Base-by-base conservation (phyloP, 2,888 invertebrate species). In the Drosophila yooni region DNA sequence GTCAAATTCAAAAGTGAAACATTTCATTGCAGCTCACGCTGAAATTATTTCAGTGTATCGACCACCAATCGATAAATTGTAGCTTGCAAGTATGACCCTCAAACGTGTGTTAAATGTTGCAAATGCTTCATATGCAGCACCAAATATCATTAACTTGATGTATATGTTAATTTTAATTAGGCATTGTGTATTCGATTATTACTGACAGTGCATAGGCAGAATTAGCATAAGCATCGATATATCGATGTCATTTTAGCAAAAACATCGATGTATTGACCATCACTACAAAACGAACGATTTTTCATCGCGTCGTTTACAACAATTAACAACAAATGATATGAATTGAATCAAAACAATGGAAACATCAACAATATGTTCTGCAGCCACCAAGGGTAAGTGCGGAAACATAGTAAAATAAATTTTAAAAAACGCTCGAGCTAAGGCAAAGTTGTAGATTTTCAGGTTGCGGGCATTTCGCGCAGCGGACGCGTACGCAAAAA, bases 401-500 rank as follows among this genome's bases (percentile, higher is more conserved):
- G 8, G 13, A 38, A 38, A 29, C 29, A 50, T 29, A 50, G 6
- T 11, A 18, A 29, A 29, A 29, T 25, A 8, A 46, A 25, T 8
- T 15, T 18, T 4, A 4, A 25, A 46, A 25, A 3, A 5, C 25
- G 18, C 11, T n/a, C 5, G 3, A 13, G 34, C 61, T 75, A 10
- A 78, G 18, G 13, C 18, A 13, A n/a, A 8, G 2, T 38, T 94
- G 72, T 74, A 92, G 96, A 96, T 94, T 94, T 97, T 90, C 97
- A 97, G 93, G 97, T 97, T 65, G 97, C 97, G 63, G 97, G 97
- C 11, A 95, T 98, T 48, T 98, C 98, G 3, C 95, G 98, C 68
- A 98, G 98, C 84, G 98, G 98, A 29, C 94, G 98, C 67, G 97
- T 98, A 0, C 94, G 98, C 64, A 99, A 99, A 94, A 99, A 98